Conservation (phyloP, 2,113 vertebrate species). For the Taurulus bubalis region DNA sequence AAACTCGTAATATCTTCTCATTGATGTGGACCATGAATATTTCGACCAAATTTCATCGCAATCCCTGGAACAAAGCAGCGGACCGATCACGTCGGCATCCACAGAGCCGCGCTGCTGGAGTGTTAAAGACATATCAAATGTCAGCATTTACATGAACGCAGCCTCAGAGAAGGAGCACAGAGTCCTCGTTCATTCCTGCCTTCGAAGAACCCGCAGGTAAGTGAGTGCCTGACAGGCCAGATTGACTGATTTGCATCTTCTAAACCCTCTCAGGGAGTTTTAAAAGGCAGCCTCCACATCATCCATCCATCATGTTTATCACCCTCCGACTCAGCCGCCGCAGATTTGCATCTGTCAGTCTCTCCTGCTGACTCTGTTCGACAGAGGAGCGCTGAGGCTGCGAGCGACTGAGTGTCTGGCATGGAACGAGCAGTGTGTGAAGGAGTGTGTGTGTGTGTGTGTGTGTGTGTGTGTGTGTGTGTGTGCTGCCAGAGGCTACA, state of each 20-base stretch:
- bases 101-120: too few species aligned
- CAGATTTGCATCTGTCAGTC: conserved; percentile 25
- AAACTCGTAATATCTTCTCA: background rate
- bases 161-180: background rate
- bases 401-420: background rate
- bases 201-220: background rate
- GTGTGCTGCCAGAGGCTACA: conserved; percentile 17
- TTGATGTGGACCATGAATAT: background rate
- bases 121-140: background rate
- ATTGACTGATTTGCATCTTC: conserved; percentile 28
- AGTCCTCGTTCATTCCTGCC: background rate
- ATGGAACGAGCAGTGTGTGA: conserved; percentile 11
- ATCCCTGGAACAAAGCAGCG: background rate
- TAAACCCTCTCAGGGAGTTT: background rate
- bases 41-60: background rate
- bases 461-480: conserved; percentile 33
- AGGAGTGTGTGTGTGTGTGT: conserved; percentile 29
- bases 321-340: conserved; percentile 20
- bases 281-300: conserved; percentile 15
- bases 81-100: background rate
- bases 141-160: background rate
- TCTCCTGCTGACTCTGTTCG: conserved; percentile 43
- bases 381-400: conserved; percentile 35
- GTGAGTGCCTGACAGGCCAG: conserved; percentile 4
- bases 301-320: conserved; percentile 48